phyloP scores from a whole-genome alignment of 2,797 vertebrate species.

The Ceyx erithaca region DNA sequence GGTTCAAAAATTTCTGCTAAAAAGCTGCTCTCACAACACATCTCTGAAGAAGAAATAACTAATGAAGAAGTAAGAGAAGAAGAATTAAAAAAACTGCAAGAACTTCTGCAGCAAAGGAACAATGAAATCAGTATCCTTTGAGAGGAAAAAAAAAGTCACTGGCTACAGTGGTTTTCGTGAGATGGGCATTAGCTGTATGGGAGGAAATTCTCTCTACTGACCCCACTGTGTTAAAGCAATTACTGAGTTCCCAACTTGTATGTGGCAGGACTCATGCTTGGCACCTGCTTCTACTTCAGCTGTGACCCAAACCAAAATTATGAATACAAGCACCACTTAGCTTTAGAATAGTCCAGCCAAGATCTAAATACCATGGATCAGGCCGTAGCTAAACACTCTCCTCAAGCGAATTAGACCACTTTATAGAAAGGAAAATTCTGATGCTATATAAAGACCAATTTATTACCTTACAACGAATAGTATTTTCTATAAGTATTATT shows the following conservation, averaged over 20 bases:
- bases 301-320: background rate
- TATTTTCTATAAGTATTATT: conserved; percentile 42
- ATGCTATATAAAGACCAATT: background rate
- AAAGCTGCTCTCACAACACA: background rate
- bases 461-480: conserved; percentile 29
- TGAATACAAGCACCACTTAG: background rate
- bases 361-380: background rate
- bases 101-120: conserved; percentile 87
- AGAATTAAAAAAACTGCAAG: conserved; percentile 80
- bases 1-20: background rate
- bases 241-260: background rate
- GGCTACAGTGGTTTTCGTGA: background rate
- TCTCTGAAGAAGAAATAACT: background rate
- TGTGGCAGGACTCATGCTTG: background rate
- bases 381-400: background rate
- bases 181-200: background rate
- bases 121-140: conserved; percentile 95
- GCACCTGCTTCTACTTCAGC: background rate
- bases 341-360: background rate
- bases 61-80: conserved; percentile 5
- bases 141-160: background rate
- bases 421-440: background rate
- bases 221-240: background rate
- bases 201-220: background rate
- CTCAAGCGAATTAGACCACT: background rate